Evolutionary conservation across 1,140 invertebrate species (phyloP).

Genomic region (Polyergus mexicanus): DNA sequence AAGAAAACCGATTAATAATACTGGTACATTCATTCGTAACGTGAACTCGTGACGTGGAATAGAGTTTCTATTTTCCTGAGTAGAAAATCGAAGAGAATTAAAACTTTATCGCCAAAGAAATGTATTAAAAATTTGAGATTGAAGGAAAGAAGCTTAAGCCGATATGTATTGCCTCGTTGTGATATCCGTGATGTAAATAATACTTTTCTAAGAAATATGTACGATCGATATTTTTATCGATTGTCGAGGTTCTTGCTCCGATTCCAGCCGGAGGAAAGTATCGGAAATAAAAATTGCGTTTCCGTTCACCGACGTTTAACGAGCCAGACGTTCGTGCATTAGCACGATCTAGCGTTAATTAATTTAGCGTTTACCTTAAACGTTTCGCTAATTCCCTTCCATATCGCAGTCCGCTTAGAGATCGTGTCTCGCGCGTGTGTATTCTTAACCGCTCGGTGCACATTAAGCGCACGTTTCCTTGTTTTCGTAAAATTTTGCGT

Average conservation of each 20-base stretch:
- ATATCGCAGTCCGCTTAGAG: slow-evolving; percentile 30
- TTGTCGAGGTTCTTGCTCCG: neutral
- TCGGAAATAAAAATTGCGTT: slow-evolving; percentile 13
- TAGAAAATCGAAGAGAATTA: too few species aligned
- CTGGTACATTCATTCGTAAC: neutral
- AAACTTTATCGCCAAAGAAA: neutral
- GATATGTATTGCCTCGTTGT: too few species aligned
- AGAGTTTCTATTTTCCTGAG: neutral
- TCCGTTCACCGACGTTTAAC: slow-evolving; percentile 43
- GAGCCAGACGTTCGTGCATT: slow-evolving; percentile 43
- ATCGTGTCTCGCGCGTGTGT: slow-evolving; percentile 23
- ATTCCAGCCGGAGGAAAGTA: slow-evolving; percentile 1
- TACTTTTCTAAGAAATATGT: neutral
- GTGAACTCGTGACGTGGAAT: neutral
- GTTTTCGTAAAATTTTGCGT: neutral
- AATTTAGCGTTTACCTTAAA: too few species aligned
- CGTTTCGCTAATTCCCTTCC: slow-evolving; percentile 41
- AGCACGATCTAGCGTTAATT: slow-evolving; percentile 49
- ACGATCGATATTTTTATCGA: neutral
- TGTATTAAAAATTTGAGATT: neutral
- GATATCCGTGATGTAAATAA: neutral
- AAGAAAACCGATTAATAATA: neutral
- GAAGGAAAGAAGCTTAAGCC: neutral
- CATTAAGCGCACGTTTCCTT: neutral
- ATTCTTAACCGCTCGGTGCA: neutral